These are phyloP conservation scores for Greenwoodochromis staneri DNA, from an alignment of 2,113 vertebrate genomes.

Conservation along the genomic window DNA sequence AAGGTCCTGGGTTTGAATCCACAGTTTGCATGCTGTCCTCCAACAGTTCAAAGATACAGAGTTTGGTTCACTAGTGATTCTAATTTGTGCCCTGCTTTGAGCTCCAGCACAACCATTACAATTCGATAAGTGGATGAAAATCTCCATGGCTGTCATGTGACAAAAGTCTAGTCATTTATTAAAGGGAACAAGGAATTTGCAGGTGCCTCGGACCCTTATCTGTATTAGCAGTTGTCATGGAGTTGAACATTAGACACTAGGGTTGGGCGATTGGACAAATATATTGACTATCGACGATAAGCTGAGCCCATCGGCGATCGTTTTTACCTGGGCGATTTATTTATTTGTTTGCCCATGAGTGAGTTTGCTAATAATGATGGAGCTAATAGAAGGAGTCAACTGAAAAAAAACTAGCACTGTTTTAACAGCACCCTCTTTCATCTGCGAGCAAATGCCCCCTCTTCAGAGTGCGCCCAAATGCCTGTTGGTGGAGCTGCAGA, in stretches of 20 bases:
- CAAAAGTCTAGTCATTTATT: not conserved
- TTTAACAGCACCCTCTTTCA: accelerated
- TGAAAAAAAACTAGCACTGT: not conserved
- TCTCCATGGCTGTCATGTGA: accelerated
- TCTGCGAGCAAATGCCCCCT: not conserved
- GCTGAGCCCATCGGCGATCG: not conserved
- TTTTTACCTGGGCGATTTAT: not conserved
- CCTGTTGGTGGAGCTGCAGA: accelerated
- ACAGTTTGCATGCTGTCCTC: not conserved
- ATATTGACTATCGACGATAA: accelerated
- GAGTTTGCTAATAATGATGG: not conserved
- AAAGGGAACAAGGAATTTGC: not conserved
- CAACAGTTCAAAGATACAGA: not conserved
- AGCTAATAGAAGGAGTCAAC: not conserved
- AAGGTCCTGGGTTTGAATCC: not conserved
- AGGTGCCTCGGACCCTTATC: not conserved
- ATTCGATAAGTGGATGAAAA: not conserved
- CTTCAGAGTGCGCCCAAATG: accelerated
- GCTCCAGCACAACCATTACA: not conserved
- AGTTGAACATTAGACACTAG: not conserved
- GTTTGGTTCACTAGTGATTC: accelerated
- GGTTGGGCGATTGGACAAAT: not conserved
- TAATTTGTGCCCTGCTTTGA: not conserved
- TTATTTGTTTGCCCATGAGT: not conserved
- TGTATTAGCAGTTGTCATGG: not conserved